phyloP scores from a whole-genome alignment of 1,140 invertebrate genomes.

The Megalonaias nervosa region DNA sequence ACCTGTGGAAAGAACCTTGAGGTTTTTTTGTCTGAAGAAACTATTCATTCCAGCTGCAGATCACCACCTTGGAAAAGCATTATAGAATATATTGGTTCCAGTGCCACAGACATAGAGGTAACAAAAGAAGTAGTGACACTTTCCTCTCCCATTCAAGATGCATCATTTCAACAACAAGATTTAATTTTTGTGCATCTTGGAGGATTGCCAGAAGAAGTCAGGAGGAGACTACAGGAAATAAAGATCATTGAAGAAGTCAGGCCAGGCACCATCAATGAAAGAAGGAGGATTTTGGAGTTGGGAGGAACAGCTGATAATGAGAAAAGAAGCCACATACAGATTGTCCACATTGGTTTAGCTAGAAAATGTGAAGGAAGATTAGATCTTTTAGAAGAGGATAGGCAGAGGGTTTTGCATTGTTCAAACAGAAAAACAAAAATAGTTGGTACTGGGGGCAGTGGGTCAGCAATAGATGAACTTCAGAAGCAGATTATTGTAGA shows the following conservation, averaged over 20 bases:
- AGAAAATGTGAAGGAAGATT: constrained; percentile 18
- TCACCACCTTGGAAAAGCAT: no score
- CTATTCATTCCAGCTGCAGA: no score
- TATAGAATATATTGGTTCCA: constrained; percentile 8
- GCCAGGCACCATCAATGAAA: background rate
- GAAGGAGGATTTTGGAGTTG: constrained; percentile 15
- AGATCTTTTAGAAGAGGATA: background rate
- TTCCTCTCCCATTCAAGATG: constrained; percentile 6
- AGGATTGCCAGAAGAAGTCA: constrained; percentile 6
- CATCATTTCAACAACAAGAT: constrained; percentile 18
- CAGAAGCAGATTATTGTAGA: no score
- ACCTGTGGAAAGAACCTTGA: no score
- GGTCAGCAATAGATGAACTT: no score
- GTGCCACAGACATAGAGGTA: constrained; percentile 13
- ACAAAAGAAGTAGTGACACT: constrained; percentile 3
- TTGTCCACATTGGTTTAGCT: constrained; percentile 20
- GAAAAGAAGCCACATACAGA: constrained; percentile 9
- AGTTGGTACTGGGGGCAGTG: no score
- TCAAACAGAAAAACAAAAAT: background rate
- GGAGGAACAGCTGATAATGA: constrained; percentile 17
- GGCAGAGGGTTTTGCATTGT: constrained; percentile 7
- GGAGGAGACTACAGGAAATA: constrained; percentile 2
- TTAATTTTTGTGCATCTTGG: constrained; percentile 15
- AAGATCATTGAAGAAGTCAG: constrained; percentile 11
- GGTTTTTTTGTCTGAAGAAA: no score